Percentiles rank a stretch among this genome's conserved stretches.
Conservation (phyloP, 2,113 vertebrate species). For the Thamnaconus septentrionalis region DNA sequence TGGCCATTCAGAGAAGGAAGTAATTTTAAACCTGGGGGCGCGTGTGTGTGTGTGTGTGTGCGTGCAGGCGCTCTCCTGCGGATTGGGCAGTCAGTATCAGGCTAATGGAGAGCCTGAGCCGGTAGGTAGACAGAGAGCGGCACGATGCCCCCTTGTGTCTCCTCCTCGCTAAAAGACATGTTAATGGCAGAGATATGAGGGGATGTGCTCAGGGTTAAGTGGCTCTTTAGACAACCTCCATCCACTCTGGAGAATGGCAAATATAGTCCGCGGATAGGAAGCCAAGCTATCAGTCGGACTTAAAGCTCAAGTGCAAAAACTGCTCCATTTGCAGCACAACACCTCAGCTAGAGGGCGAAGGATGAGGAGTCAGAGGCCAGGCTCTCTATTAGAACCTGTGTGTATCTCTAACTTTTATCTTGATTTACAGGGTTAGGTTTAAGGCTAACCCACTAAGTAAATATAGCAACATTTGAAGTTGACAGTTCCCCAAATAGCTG, state of each 20-base stretch:
- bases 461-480: too few relatives aligned
- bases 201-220: constrained; percentile 21
- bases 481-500: too few relatives aligned
- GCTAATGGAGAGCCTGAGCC: constrained; percentile 12
- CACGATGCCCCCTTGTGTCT: not conserved
- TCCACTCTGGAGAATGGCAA: not conserved
- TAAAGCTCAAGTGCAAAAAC: not conserved
- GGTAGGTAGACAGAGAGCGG: not conserved
- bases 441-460: too few relatives aligned
- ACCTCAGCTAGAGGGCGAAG: too few relatives aligned
- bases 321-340: not conserved
- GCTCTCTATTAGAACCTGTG: too few relatives aligned
- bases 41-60: not conserved
- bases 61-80: not conserved
- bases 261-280: constrained; percentile 9
- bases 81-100: not conserved
- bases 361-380: too few relatives aligned
- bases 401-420: too few relatives aligned
- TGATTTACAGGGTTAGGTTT: too few relatives aligned
- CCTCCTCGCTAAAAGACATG: not conserved
- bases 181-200: constrained; percentile 25
- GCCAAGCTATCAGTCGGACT: constrained; percentile 13
- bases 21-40: too few relatives aligned
- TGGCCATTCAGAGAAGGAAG: not conserved
- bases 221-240: constrained; percentile 4